Evolutionary conservation across 2,797 vertebrate genomes (phyloP).

Genomic region (Ammospiza maritima): DNA sequence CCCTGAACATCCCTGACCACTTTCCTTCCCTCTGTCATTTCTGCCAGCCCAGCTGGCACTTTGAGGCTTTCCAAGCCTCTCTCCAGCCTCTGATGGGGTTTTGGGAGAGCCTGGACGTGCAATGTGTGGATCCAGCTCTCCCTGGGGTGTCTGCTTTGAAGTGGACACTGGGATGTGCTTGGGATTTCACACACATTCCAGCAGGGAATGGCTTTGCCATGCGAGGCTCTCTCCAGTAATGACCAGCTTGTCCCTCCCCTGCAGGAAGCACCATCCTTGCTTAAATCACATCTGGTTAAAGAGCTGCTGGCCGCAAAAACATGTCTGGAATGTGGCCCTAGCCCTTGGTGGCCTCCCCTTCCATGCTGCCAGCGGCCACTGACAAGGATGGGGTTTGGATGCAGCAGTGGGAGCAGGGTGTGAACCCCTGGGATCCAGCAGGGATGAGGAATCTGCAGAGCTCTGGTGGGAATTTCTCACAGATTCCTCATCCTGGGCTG

Average conservation of each 20-base stretch:
- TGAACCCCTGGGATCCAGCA: not conserved
- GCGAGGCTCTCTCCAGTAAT: not conserved
- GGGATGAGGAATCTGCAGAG: not conserved
- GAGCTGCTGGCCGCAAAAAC: conserved; percentile 20
- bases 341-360: conserved; percentile 16
- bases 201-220: not conserved
- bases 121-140: not conserved
- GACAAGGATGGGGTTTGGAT: not conserved
- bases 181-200: not conserved
- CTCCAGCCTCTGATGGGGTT: conserved; percentile 2
- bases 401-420: not conserved
- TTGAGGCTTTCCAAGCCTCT: not conserved
- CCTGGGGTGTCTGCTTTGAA: not conserved
- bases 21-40: conserved; percentile 13
- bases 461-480: no score
- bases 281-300: conserved; percentile 19
- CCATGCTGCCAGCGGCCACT: not conserved
- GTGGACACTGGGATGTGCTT: conserved; percentile 20
- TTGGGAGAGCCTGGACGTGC: not conserved
- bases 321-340: conserved; percentile 50
- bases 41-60: not conserved
- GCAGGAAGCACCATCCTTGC: not conserved
- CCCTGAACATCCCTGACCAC: not conserved
- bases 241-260: not conserved
- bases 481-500: not conserved